Base-by-base conservation (phyloP, 2,113 vertebrate genomes). In the Jacana jacana region DNA sequence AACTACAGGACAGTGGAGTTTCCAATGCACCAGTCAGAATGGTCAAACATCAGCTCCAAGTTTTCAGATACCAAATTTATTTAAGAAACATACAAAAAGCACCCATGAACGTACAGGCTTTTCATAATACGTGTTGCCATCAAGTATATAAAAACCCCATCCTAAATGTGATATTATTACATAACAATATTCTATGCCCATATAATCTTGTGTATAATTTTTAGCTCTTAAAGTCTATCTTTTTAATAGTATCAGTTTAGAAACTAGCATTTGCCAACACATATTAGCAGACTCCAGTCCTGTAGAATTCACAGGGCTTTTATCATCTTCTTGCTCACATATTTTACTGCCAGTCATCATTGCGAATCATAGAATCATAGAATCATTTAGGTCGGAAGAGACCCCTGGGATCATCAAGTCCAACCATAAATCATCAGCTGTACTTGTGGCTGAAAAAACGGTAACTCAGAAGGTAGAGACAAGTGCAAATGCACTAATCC, bases 111-210 rank as follows among this genome's bases (percentile, higher is more conserved):
- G 52, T 7, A 68, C 23, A 86, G 58, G 48, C n/a, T 65, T 73
- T 69, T 91, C 81, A 31, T n/a, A 94, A 91, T 4, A 33, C 22
- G 31, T 72, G 54, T 48, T 81, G 57, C 52, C 63, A 89, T 68
- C 55, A 82, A 57, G 39, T 58, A 88, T 64, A 96, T 79, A 79
- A 86, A 93, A 94, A 89, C 35, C 10, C 10, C 52, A 93, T 68
- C 37, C 44, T 93, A 94, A 49, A 76, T 17, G 9, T 46, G 57
- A 89, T 96, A 66, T 97, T 97, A 95, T 81, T 65, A 75, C 22
- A 11, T 51, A 54, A 42, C 71, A 75, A 6, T 64, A 85, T 44
- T 42, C 42, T 42, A 42, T 42, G 42, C 42, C 42, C 13, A 15
- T 42, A 42, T 13, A 12, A 10, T 14, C 16, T 42, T 42, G 16